Evolutionary conservation across 2,888 invertebrate genomes (phyloP), one percentile per base, ranked within the genome.

Genomic region (Rapana venosa): DNA sequence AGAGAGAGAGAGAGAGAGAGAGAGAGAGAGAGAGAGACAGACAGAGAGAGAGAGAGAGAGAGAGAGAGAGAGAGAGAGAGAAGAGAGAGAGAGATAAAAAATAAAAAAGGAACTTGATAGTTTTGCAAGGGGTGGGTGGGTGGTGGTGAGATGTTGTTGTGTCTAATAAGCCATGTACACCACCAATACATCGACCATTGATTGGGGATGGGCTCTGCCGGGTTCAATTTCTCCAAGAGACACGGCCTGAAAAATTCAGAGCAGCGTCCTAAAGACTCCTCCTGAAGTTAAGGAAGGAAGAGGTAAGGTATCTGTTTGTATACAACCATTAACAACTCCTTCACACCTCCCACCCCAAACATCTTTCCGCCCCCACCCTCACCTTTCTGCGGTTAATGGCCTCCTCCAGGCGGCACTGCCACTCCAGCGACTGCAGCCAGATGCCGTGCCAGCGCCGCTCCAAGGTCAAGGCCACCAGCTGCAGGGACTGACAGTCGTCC

Each of bases 381-480:
- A 95, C 95, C 94, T 94, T 94, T 88, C 93, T 93, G 77, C 93
- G 92, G 90, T 92, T 92, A 91, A 95, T 93, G 88, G 95, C 95
- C 92, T 96, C 97, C 96, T 99, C 98, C 95, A 99, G 97, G 96
- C 98, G 97, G 96, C 98, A 98, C 97, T 98, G 98, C 97, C 98
- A 98, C 97, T 99, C 98, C 95, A 98, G 97, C 90, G 98, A 98
- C 94, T 98, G 97, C 94, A 99, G 97, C 97, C 98, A 98, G 93
- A 98, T 97, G 93, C 98, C 97, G 96, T 98, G 98, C 98, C 98
- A 99, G 96, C 98, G 98, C 92, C 98, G 97, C 96, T 98, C 98
- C 93, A 98, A 97, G 92, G 97, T 97, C 90, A 97, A 97, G 92
- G 97, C 98, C 91, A 97, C 97, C 94, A 97, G 96, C 93, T 96